phyloP scores from a whole-genome alignment of 2,113 vertebrate genomes.

The Daubentonia madagascariensis region DNA sequence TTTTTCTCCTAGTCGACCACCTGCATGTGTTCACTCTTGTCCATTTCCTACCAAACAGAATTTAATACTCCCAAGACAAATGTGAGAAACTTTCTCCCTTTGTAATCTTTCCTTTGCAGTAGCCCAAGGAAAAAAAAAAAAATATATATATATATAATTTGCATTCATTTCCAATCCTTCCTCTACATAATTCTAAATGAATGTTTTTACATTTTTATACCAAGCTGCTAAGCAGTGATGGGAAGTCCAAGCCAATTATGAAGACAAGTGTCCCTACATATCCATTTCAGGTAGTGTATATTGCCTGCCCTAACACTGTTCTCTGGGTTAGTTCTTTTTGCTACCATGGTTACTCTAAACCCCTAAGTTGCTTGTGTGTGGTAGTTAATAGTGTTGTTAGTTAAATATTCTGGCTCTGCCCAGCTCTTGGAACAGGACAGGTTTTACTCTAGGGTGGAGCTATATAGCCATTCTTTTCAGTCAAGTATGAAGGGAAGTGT shows the following conservation, averaged over 20 bases:
- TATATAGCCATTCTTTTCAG: not conserved
- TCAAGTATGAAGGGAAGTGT: not conserved
- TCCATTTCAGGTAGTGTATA: not conserved
- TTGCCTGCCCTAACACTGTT: not conserved
- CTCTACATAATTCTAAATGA: not conserved
- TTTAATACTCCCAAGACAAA: not conserved
- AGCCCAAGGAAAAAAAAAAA: not conserved
- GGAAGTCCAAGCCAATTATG: not conserved
- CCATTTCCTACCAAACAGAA: not conserved
- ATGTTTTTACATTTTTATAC: not conserved
- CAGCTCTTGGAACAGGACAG: not conserved
- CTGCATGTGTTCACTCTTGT: not conserved
- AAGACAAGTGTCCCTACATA: not conserved
- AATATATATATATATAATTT: not conserved
- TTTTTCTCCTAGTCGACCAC: not conserved
- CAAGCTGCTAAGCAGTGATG: not conserved
- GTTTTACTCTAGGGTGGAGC: not conserved
- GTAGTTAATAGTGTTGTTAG: not conserved
- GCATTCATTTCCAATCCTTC: not conserved
- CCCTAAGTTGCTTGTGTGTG: not conserved
- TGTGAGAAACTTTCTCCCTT: not conserved
- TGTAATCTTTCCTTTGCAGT: not conserved
- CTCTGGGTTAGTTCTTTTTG: not conserved
- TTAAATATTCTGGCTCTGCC: not conserved
- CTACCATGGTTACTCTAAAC: not conserved